Evolutionary conservation across 2,888 invertebrate genomes (phyloP), one percentile per base, ranked within the genome.

Genomic region (Artemia sinica): DNA sequence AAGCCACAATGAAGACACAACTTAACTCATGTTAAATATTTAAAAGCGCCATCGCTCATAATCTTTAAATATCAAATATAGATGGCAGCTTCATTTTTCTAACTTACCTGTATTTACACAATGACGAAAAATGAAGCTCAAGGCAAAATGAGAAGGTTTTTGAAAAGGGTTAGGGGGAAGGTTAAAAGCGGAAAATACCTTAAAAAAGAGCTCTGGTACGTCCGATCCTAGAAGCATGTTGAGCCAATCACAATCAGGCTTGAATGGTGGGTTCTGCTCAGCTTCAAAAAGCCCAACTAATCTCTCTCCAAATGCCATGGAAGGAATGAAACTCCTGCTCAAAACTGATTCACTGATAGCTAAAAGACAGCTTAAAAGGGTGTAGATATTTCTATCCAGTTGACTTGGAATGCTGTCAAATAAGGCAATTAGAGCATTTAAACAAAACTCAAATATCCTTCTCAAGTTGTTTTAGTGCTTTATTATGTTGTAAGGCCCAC

Each of bases 321-420:
- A 82, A 48, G 85, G 84, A 8, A 86, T 83, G 78, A 88, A 91
- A 73, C 86, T 86, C 92, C 92, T 92, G 66, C 85, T 85, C 67
- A 92, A 79, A 70, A 90, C 83, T 71, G 83, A 84, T 77, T 91
- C 91, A 0, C 86, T 84, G 71, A 92, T 88, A 68, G 84, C 82
- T n/a, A 92, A 77, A 66, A 89, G 79, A 74, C 86, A 84, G 73
- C 85, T 84, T 2, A 86, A 81, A 58, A 89, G 77, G 58, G 82
- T 78, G 76, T 84, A 67, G 75, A 84, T 79, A 76, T 83, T 76
- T 10, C 71, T 69, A 73, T 71, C 71, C 72, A 70, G 10, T 72
- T 72, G 49, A 66, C 28, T 69, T 70, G 71, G 70, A 73, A 41
- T 71, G 71, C 70, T 72, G 77, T 79, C 75, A 70, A 82, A 80